These are phyloP conservation scores for Garra rufa DNA, from an alignment of 2,113 vertebrate species.

Conservation along the genomic window DNA sequence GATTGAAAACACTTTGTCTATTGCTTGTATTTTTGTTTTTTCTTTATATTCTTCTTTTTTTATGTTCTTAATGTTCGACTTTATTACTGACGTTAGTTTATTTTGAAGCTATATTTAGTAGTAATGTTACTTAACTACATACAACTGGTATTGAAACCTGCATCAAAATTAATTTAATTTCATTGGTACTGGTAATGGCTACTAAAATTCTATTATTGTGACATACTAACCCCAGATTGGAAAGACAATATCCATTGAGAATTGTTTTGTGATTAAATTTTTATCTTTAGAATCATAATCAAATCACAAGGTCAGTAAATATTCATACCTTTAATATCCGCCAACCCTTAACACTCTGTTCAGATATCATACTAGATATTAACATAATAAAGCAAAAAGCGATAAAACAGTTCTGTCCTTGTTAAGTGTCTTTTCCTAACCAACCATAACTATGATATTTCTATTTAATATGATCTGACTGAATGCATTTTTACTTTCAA, in stretches of 20 bases:
- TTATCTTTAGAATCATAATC: neutral
- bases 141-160: neutral
- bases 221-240: neutral
- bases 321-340: neutral
- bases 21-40: neutral
- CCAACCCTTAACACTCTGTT: neutral
- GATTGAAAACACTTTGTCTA: too few species aligned
- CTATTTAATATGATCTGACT: neutral
- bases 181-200: neutral
- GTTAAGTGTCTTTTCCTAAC: neutral
- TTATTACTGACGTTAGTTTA: neutral
- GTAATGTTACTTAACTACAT: neutral
- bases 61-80: too few species aligned
- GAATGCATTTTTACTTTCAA: neutral
- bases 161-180: neutral
- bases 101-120: neutral
- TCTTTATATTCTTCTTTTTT: neutral
- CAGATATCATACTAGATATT: too few species aligned
- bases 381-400: too few species aligned
- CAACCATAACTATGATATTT: neutral
- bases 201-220: neutral
- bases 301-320: neutral
- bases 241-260: neutral
- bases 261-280: neutral
- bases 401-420: too few species aligned